These are phyloP conservation scores for Stomatorhinus walkeri DNA, from an alignment of 2,797 vertebrate species.

Conservation along the genomic window DNA sequence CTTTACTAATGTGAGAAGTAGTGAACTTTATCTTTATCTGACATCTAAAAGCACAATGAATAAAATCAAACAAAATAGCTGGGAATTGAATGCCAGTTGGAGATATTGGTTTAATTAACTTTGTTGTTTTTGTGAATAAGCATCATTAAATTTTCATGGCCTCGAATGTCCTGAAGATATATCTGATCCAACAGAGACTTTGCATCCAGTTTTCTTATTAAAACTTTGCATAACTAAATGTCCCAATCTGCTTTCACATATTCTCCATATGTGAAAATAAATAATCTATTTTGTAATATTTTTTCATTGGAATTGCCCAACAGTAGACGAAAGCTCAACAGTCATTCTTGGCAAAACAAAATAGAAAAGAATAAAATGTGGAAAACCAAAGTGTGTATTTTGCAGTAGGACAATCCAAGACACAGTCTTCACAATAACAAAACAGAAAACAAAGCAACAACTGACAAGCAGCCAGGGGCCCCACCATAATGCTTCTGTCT, in stretches of 20 bases:
- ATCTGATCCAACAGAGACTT: background rate
- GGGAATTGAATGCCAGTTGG: background rate
- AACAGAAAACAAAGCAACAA: background rate
- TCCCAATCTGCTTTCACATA: background rate
- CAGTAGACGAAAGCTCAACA: background rate
- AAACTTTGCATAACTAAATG: background rate
- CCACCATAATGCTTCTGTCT: background rate
- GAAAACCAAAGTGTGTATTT: background rate
- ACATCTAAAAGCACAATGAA: background rate
- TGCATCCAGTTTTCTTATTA: background rate
- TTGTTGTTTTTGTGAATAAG: background rate
- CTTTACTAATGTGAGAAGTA: background rate
- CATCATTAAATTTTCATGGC: conserved; percentile 7
- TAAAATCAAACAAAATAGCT: background rate
- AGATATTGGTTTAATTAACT: conserved; percentile 14
- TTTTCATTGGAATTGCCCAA: background rate
- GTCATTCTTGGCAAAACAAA: background rate
- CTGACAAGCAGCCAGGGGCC: background rate
- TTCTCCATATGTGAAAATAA: background rate
- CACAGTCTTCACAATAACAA: background rate
- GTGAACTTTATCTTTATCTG: background rate
- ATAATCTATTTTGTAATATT: background rate
- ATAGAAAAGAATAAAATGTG: background rate
- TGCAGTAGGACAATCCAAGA: background rate
- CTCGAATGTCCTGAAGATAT: background rate